Conservation (phyloP, 2,113 vertebrate genomes). For the Equus quagga region DNA sequence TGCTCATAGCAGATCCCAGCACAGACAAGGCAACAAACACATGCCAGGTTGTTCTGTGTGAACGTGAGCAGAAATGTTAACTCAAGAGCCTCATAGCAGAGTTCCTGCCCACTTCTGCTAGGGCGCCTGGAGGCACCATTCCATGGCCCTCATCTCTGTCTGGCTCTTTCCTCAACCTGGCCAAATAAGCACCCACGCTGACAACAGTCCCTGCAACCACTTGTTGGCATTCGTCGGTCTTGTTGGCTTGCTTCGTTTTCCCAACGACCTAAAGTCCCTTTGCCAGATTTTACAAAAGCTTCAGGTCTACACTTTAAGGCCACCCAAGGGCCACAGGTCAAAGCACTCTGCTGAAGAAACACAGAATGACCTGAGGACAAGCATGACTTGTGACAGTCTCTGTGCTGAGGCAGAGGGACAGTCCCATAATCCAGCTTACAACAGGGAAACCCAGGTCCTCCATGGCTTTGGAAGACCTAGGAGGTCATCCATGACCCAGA, state of each 20-base stretch:
- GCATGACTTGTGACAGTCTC: not conserved
- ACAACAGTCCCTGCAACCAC: not conserved
- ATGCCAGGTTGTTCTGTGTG: too few relatives aligned
- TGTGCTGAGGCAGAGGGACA: not conserved
- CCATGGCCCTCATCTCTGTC: fast-evolving
- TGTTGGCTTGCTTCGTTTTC: not conserved
- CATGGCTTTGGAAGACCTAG: not conserved
- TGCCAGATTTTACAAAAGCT: not conserved
- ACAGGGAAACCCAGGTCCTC: not conserved
- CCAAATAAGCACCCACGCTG: not conserved
- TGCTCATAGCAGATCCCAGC: not conserved
- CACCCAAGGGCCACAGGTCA: fast-evolving
- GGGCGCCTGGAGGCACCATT: not conserved
- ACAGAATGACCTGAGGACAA: not conserved
- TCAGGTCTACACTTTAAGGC: not conserved
- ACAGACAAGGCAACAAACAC: not conserved
- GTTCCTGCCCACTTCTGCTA: not conserved
- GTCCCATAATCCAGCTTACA: not conserved
- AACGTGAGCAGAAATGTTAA: not conserved
- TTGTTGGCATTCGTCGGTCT: not conserved
- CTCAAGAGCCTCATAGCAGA: not conserved
- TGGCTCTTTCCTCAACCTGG: not conserved
- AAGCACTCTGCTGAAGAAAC: not conserved
- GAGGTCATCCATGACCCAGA: not conserved
- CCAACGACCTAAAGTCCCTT: not conserved